phyloP scores from a whole-genome alignment of 1,140 invertebrate genomes.

The Saccostrea cuccullata region DNA sequence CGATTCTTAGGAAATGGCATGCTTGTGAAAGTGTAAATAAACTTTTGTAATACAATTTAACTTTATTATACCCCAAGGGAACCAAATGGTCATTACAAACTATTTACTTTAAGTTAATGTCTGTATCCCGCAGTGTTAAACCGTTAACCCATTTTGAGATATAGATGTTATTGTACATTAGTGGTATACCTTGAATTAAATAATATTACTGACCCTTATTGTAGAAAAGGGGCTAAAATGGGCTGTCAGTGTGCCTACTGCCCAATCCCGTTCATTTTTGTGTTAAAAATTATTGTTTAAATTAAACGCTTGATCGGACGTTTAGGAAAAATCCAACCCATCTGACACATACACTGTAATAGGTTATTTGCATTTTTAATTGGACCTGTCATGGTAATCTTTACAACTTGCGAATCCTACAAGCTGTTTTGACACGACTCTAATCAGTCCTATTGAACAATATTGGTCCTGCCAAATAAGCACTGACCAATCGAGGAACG shows the following conservation, averaged over 20 bases:
- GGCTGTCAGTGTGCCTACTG: no score
- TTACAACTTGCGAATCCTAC: background rate
- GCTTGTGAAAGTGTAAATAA: background rate
- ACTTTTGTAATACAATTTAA: background rate
- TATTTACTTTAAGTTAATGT: background rate
- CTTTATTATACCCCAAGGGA: background rate
- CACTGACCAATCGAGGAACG: slow-evolving; percentile 8
- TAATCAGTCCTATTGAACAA: slow-evolving; percentile 13
- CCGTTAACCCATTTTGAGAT: slow-evolving; percentile 7
- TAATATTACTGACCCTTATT: no score
- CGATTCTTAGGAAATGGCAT: background rate
- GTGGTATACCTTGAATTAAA: background rate
- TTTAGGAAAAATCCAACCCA: background rate
- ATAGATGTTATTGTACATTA: background rate
- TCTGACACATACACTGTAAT: background rate
- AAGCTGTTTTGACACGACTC: slow-evolving; percentile 29
- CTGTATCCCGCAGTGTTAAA: background rate
- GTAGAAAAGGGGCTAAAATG: no score
- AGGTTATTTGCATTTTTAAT: slow-evolving; percentile 19
- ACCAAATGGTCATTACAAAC: background rate
- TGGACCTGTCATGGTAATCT: background rate
- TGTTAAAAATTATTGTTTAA: background rate
- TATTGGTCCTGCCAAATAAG: slow-evolving; percentile 20
- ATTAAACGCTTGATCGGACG: background rate
- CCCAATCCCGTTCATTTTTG: background rate